Base-by-base conservation (phyloP, 2,888 invertebrate species). In the Melanophora roralis region DNA sequence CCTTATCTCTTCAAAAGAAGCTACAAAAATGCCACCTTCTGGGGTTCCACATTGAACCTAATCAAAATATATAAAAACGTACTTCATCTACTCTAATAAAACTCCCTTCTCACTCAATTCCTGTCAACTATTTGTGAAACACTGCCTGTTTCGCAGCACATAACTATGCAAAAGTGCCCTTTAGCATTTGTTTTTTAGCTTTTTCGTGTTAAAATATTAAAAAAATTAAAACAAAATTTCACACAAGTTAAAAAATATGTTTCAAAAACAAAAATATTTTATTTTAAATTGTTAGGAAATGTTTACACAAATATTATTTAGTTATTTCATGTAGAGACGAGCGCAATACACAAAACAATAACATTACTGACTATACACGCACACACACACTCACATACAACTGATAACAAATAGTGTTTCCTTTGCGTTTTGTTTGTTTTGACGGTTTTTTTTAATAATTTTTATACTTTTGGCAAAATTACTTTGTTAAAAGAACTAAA, bases 141-240 rank as follows among this genome's bases (percentile, higher is more conserved):
- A 27, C 27, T 27, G 27, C 6, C 27, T 27, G 27, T 27, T 6
- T 19, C 43, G 23, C 16, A 43, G 27, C 65, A 67, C 60, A 49
- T 51, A 71, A 49, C 36, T 47, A 65, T 60, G 49, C 53, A 62
- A 71, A 79, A 75, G 67, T 79, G 62, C 40, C 71, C 67, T 71
- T 59, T 71, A 67, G 78, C 49, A 64, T 59, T 79, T 71, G 38
- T 60, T 75, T 79, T 64, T 75, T 71, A 75, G 65, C 71, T 75
- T 60, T 47, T 67, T 60, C 65, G 75, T 79, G 71, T 79, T 60
- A 75, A 71, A 75, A 67, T 49, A 74, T 75, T 47, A 72, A 79
- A 67, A 68, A 32, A 16, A 3, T 6, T 1, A 69, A 65, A 77
- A 45, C 19, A 67, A 67, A 9, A 7, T 16, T 12, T 6, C 21